These are phyloP conservation scores for Sceliomorpha sp. DNA, from an alignment of 2,888 invertebrate genomes.

Conservation along the genomic window DNA sequence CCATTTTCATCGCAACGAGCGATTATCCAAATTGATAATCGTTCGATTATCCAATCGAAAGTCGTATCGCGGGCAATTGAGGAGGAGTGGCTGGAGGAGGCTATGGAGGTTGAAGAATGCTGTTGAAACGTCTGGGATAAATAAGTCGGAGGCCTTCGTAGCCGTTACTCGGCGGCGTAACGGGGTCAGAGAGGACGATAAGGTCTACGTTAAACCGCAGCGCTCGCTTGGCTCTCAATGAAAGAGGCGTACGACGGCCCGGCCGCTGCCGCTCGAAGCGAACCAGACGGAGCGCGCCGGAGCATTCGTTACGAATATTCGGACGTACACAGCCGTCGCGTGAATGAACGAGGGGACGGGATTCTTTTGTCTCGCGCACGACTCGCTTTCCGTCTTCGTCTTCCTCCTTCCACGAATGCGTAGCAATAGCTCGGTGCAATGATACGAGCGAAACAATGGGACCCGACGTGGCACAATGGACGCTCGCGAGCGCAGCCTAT, in stretches of 20 bases:
- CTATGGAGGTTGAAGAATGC: too few relatives aligned
- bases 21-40: too few relatives aligned
- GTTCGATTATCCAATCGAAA: too few relatives aligned
- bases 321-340: background rate
- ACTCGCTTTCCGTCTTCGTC: constrained; percentile 1
- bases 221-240: constrained; percentile 36
- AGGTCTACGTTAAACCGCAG: constrained; percentile 41
- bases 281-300: constrained; percentile 19
- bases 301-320: constrained; percentile 7
- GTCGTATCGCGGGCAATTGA: too few relatives aligned
- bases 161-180: constrained; percentile 35
- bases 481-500: too few relatives aligned
- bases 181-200: constrained; percentile 49
- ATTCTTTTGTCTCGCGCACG: constrained; percentile 1
- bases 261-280: constrained; percentile 4
- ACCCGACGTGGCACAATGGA: too few relatives aligned
- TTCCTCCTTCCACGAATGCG: too few relatives aligned
- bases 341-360: background rate
- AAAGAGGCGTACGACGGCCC: constrained; percentile 37
- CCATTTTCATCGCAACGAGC: too few relatives aligned
- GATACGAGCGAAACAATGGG: too few relatives aligned
- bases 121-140: too few relatives aligned
- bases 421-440: too few relatives aligned
- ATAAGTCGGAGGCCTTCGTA: constrained; percentile 26
- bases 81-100: too few relatives aligned